Conservation (phyloP, 2,888 invertebrate species). For the Caenorhabditis japonica region DNA sequence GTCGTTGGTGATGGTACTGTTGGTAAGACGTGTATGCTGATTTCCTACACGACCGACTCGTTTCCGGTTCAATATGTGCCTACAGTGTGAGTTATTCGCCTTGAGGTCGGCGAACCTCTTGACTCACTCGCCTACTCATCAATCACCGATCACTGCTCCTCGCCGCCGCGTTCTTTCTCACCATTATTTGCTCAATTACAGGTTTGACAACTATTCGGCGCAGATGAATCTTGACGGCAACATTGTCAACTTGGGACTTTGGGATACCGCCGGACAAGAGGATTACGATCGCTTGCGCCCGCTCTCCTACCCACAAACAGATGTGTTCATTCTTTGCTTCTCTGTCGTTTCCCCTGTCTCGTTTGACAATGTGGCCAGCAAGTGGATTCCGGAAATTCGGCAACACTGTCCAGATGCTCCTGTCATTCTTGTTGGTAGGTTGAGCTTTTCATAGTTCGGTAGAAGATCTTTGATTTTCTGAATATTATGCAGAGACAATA, state of each 20-base stretch:
- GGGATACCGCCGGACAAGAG: conserved; percentile 95
- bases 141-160: not conserved
- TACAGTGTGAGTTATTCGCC: conserved; percentile 80
- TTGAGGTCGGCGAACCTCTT: too few relatives aligned
- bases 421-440: conserved; percentile 94
- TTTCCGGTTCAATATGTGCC: conserved; percentile 82
- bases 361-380: conserved; percentile 98
- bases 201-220: conserved; percentile 98
- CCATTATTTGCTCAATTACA: conserved; percentile 78
- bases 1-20: conserved; percentile 82
- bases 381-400: conserved; percentile 99
- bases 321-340: conserved; percentile 99
- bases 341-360: conserved; percentile 98
- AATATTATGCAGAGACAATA: too few relatives aligned
- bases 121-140: not conserved
- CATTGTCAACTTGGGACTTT: conserved; percentile 93
- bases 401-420: conserved; percentile 99
- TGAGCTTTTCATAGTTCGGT: not conserved
- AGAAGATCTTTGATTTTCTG: too few relatives aligned
- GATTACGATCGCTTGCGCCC: conserved; percentile 92
- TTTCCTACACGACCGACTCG: conserved; percentile 82
- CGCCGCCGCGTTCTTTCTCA: not conserved
- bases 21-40: conserved; percentile 82
- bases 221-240: conserved; percentile 98
- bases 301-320: conserved; percentile 96